phyloP scores from a whole-genome alignment of 2,113 vertebrate genomes.

The Cettia cetti region DNA sequence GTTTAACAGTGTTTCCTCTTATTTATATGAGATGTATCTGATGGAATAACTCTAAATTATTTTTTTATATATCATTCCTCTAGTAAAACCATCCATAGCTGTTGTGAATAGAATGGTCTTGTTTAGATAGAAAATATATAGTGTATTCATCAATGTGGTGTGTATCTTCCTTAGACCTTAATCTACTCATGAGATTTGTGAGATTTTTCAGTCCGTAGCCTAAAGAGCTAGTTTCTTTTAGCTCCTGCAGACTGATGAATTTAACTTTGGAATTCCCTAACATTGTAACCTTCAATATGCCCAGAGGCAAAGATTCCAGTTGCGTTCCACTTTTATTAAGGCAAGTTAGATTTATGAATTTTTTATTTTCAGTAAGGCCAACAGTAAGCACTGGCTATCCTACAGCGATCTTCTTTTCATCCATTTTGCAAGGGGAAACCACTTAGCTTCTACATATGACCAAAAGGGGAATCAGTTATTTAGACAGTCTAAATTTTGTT shows the following conservation, averaged over 20 bases:
- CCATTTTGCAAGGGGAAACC: background rate
- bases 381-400: background rate
- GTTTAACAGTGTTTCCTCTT: background rate
- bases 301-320: background rate
- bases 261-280: background rate
- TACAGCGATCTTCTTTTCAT: background rate
- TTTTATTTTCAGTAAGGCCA: background rate
- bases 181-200: no score
- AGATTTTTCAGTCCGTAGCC: background rate
- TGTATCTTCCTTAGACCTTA: background rate
- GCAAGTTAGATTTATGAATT: background rate
- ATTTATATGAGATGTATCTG: background rate
- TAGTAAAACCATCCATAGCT: background rate
- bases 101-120: background rate
- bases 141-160: rapidly evolving
- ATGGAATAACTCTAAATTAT: background rate
- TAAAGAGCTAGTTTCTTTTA: background rate
- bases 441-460: background rate
- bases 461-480: background rate
- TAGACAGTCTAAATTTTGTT: background rate
- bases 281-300: background rate
- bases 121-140: background rate
- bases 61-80: background rate
- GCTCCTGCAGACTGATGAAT: background rate
- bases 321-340: background rate